Evolutionary conservation across 2,113 vertebrate genomes (phyloP), one percentile per base, ranked within the genome.

Genomic region (Dipodomys merriami): DNA sequence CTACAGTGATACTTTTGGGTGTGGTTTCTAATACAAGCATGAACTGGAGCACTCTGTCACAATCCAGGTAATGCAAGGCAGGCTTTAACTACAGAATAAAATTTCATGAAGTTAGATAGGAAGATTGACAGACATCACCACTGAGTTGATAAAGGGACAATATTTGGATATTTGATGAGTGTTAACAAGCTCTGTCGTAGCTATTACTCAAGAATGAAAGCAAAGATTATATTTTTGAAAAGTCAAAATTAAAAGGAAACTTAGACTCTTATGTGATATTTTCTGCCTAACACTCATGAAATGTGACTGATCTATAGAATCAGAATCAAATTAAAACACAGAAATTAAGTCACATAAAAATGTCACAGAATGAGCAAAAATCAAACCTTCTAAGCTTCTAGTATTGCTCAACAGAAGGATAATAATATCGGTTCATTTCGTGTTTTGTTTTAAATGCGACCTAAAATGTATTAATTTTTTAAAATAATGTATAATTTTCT

Each of bases 201-300:
- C 49, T 71, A 57, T 77, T 69, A 81, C 22, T 62, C 22, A 88
- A 91, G 68, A 85, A 85, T 57, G 11, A 80, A 95, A 30, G 23
- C 35, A 80, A 88, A 83, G 15, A 57, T 57, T 57, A 57, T 57
- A 11, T 49, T 72, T n/a, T 86, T 72, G 25, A 16, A 89, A 84
- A 62, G 67, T 72, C 19, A 18, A 89, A 89, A 89, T n/a, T 71
- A 27, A 92, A 6, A 89, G 23, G 5, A 89, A 65, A 73, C 78
- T 7, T 5, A 27, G 72, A 5, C 18, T 53, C 33, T 13, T 7
- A 53, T 73, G 60, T 68, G 57, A 16, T 44, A 84, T 60, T 62
- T 68, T 64, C 22, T 39, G 15, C 30, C 78, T 86, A 68, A 72
- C 6, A 62, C 27, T 86, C 44, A 44, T 27, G 69, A 76, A 85